Conservation (phyloP, 2,888 invertebrate species). For the Lasioglossum lativentre region DNA sequence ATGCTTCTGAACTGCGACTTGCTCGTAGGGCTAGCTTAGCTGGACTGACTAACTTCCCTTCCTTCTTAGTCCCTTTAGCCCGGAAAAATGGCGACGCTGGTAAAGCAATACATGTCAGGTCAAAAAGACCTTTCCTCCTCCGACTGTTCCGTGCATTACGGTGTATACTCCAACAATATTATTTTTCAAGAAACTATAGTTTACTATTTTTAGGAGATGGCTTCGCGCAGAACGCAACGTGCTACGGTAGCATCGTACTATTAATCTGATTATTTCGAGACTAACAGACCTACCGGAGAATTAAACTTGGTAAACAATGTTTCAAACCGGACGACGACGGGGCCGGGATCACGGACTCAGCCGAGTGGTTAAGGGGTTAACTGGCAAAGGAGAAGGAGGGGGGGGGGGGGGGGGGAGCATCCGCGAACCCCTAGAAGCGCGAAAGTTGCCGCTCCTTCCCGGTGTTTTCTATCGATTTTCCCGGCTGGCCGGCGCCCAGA, state of each 20-base stretch:
- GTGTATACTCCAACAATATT: no score
- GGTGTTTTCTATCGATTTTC: constrained; percentile 46
- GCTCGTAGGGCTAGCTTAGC: no score
- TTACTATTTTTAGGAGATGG: not conserved
- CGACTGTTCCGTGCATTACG: no score
- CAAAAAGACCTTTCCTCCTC: no score
- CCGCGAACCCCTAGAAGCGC: not conserved
- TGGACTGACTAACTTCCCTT: no score
- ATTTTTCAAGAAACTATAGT: not conserved
- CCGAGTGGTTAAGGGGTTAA: constrained; percentile 29
- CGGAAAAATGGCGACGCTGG: no score
- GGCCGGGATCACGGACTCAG: not conserved
- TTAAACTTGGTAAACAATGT: not conserved
- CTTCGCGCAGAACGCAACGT: no score
- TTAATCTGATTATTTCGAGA: not conserved
- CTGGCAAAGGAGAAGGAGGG: no score
- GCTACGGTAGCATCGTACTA: not conserved
- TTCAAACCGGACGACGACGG: not conserved
- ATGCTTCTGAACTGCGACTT: no score
- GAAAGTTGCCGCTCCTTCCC: constrained; percentile 16
- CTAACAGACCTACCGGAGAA: not conserved
- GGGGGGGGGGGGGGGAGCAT: not conserved
- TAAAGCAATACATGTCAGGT: no score
- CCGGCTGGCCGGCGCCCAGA: constrained; percentile 12
- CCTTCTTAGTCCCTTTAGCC: no score